Percentiles rank a stretch among this genome's conserved stretches.
These are phyloP conservation scores for Agrochola lota DNA, from an alignment of 2,888 invertebrate species.

Conservation along the genomic window DNA sequence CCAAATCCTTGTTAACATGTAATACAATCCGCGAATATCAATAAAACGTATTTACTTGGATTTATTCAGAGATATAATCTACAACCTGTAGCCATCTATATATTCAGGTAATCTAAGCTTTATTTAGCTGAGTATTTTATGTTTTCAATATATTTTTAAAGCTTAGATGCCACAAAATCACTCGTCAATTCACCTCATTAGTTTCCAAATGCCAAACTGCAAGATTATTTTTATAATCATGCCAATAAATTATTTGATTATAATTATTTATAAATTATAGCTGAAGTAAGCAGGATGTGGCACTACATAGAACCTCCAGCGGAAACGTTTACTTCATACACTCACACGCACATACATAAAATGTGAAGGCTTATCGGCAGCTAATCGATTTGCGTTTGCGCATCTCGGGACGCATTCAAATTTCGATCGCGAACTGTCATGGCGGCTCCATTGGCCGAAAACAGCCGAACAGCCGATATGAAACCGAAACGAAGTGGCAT, in stretches of 20 bases:
- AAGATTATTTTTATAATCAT: conserved; percentile 51
- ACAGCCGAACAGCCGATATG: conserved; percentile 75
- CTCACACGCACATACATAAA: conserved; percentile 71
- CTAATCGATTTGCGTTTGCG: conserved; percentile 86
- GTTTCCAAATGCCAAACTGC: conserved; percentile 49
- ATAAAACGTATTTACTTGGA: conserved; percentile 43
- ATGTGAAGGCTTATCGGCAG: conserved; percentile 81
- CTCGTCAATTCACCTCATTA: conserved; percentile 35
- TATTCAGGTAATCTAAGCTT: conserved; percentile 18
- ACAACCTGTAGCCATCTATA: conserved; percentile 6
- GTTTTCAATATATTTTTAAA: not conserved
- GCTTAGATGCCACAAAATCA: conserved; percentile 6
- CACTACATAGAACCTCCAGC: conserved; percentile 76
- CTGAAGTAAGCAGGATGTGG: conserved; percentile 75
- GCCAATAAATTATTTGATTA: conserved; percentile 62
- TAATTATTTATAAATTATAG: conserved; percentile 65
- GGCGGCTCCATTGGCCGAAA: conserved; percentile 82
- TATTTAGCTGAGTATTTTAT: conserved; percentile 3
- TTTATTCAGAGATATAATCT: conserved; percentile 40
- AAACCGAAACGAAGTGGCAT: conserved; percentile 78
- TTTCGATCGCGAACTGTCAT: conserved; percentile 87
- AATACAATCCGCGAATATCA: conserved; percentile 47
- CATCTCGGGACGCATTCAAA: conserved; percentile 89
- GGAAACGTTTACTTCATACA: conserved; percentile 79
- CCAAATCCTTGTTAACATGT: conserved; percentile 44